Evolutionary conservation across 2,113 vertebrate species (phyloP).

Genomic region (Salvelinus alpinus): DNA sequence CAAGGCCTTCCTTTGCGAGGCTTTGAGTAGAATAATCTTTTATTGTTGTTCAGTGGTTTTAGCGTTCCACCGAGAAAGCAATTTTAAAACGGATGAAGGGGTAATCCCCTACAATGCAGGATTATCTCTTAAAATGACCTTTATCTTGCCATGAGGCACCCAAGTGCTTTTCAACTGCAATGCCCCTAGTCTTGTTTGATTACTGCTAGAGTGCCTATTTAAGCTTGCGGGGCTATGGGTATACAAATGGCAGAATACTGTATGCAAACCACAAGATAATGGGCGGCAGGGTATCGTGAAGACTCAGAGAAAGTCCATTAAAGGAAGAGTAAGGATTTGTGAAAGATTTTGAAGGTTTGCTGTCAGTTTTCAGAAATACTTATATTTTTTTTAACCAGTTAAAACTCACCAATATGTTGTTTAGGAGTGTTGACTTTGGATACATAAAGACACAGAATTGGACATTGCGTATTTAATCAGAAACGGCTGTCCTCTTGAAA

Average conservation of each 20-base stretch:
- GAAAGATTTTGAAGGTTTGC: background rate
- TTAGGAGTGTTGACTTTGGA: background rate
- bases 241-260: conserved; percentile 21
- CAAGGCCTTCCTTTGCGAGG: conserved; percentile 15
- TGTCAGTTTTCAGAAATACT: too few relatives aligned
- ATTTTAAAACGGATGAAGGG: conserved; percentile 72
- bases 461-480: too few relatives aligned
- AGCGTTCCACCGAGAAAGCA: conserved; percentile 65
- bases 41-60: conserved; percentile 73
- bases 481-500: too few relatives aligned
- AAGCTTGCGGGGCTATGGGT: conserved; percentile 43
- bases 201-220: conserved; percentile 54
- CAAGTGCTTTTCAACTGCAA: conserved; percentile 59
- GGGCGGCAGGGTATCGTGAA: conserved; percentile 18
- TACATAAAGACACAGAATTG: background rate
- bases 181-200: conserved; percentile 58
- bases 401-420: background rate
- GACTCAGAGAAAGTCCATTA: conserved; percentile 18
- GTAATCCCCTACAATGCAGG: conserved; percentile 71
- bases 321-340: conserved; percentile 8
- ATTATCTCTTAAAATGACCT: conserved; percentile 77
- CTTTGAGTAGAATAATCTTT: conserved; percentile 60
- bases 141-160: conserved; percentile 64
- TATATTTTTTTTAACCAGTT: background rate
- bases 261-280: conserved; percentile 32